phyloP scores from a whole-genome alignment of 2,113 vertebrate genomes.

The Phocoena phocoena region DNA sequence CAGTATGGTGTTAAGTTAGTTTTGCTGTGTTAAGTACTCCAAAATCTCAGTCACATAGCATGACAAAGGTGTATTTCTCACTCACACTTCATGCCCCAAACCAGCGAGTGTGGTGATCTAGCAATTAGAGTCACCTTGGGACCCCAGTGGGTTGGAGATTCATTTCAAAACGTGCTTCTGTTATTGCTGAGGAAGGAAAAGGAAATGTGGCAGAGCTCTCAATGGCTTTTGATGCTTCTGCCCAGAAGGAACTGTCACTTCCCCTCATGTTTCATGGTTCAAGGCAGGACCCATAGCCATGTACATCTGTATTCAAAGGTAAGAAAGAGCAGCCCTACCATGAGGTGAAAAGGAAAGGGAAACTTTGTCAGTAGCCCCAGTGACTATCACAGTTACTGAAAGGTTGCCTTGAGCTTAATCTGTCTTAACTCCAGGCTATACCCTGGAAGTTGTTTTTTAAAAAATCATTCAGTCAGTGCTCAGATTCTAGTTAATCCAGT shows the following conservation, averaged over 20 bases:
- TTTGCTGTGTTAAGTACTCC: neutral
- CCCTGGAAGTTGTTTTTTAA: neutral
- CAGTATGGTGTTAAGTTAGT: neutral
- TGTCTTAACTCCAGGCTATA: neutral
- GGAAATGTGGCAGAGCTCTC: neutral
- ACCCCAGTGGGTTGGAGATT: neutral
- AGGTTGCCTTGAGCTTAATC: neutral
- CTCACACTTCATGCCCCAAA: neutral
- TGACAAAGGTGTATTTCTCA: neutral
- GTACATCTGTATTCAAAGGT: neutral
- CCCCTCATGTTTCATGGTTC: neutral
- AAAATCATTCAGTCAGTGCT: neutral
- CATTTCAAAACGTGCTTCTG: neutral
- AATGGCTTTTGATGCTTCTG: neutral
- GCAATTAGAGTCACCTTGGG: neutral
- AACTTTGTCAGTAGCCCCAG: neutral
- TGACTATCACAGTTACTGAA: neutral
- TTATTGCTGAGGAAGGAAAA: neutral
- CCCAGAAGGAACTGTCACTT: neutral
- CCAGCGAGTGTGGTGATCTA: neutral
- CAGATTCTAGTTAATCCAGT: neutral
- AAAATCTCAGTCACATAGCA: neutral
- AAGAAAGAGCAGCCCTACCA: neutral
- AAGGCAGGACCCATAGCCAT: neutral
- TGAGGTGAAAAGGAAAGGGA: neutral